phyloP scores from a whole-genome alignment of 2,888 invertebrate genomes.

The Drosophila neotestacea region DNA sequence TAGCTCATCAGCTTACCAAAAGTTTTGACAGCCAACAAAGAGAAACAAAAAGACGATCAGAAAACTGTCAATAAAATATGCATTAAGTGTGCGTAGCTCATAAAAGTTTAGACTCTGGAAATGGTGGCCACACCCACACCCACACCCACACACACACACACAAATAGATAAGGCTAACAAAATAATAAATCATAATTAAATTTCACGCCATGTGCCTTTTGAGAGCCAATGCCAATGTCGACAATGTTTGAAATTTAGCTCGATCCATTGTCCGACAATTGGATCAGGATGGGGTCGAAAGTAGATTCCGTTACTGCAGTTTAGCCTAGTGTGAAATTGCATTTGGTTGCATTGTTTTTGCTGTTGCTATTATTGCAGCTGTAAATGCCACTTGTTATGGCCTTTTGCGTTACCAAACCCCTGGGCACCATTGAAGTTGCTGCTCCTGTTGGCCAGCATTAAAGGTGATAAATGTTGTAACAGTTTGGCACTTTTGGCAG shows the following conservation, averaged over 20 bases:
- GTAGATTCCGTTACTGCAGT: slow-evolving; percentile 27
- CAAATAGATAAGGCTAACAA: slow-evolving; percentile 17
- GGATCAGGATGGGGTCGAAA: background rate
- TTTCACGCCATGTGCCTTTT: slow-evolving; percentile 54
- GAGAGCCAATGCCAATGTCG: slow-evolving; percentile 26
- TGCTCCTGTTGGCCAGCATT: slow-evolving; percentile 31
- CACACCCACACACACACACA: slow-evolving; percentile 1
- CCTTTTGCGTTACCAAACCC: background rate
- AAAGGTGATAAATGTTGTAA: slow-evolving; percentile 72
- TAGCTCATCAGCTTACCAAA: slow-evolving; percentile 28
- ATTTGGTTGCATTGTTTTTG: slow-evolving; percentile 62
- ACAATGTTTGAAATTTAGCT: background rate
- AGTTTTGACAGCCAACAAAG: slow-evolving; percentile 46
- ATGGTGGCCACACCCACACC: background rate
- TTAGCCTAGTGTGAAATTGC: slow-evolving; percentile 76
- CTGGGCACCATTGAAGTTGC: background rate
- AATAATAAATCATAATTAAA: slow-evolving; percentile 76
- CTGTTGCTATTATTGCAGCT: slow-evolving; percentile 6
- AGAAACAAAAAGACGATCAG: background rate
- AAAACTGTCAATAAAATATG: slow-evolving; percentile 48
- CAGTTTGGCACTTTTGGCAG: slow-evolving; percentile 49
- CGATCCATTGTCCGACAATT: background rate
- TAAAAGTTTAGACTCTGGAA: slow-evolving; percentile 8
- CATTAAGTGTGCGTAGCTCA: slow-evolving; percentile 18
- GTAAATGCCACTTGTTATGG: slow-evolving; percentile 11